These are phyloP conservation scores for Triops cancriformis DNA, from an alignment of 1,140 invertebrate genomes.

Conservation along the genomic window DNA sequence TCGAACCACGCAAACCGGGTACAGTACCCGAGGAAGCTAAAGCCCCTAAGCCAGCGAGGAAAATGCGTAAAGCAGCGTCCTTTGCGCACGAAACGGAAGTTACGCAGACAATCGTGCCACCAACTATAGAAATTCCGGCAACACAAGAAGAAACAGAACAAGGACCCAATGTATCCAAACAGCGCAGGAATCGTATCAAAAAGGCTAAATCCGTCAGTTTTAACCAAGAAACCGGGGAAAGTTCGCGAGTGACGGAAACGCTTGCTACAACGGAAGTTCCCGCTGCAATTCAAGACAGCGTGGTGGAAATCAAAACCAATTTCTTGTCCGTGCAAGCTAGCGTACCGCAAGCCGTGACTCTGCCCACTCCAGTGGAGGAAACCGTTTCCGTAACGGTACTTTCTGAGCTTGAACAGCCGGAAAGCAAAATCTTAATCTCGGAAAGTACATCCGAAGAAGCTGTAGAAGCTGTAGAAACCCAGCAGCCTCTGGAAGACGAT, in stretches of 20 bases:
- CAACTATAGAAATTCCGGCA: neutral
- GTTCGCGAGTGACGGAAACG: neutral
- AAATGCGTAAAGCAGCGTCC: constrained; percentile 19
- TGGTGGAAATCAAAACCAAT: neutral
- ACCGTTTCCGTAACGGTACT: neutral
- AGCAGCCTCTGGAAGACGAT: no score
- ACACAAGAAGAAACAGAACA: neutral
- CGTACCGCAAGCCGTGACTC: neutral
- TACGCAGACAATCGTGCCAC: neutral
- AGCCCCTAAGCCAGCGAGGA: constrained; percentile 14
- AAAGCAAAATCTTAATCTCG: neutral
- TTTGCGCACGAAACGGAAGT: neutral
- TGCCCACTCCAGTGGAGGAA: neutral
- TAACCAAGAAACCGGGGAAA: constrained; percentile 19
- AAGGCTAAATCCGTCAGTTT: constrained; percentile 26
- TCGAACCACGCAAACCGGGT: neutral
- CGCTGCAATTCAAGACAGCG: no score
- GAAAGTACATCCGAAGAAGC: no score
- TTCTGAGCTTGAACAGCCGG: neutral
- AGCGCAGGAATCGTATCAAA: constrained; percentile 23
- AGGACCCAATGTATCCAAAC: neutral
- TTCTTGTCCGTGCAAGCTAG: neutral
- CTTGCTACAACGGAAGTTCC: neutral
- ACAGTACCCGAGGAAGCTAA: neutral
- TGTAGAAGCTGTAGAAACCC: no score